Base-by-base conservation (phyloP, 1,140 invertebrate genomes). In the Piezodorus guildinii region DNA sequence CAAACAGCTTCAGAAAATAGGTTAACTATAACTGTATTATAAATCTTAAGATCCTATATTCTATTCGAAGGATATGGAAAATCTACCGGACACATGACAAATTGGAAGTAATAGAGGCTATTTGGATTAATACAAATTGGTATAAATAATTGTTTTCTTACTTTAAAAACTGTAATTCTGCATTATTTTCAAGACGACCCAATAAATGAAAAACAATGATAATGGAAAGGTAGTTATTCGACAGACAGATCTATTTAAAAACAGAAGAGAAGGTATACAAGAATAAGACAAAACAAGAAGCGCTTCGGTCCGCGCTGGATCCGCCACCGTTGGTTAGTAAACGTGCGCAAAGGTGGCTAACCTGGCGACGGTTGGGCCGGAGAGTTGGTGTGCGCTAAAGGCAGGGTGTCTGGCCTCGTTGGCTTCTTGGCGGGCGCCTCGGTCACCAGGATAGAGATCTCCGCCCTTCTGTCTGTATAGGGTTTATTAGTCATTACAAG, bases 371-470 rank as follows among this genome's bases (percentile, higher is more conserved):
- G 51, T 23, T 25, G 23, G 10, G 23, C 34, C 16, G 63, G 63
- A 27, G 19, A 9, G 56, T 64, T 64, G 34, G 45, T 64, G 54
- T 58, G 30, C 12, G 56, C 19, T 23, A 64, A 23, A 6, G 43
- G 30, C 27, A 64, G 54, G 17, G 54, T 59, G 46, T 56, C 58
- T 10, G 63, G 63, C 30, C 63, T 34, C 54, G 54, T 51, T 12
- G 56, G 56, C 23, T 34, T 17, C 30, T 64, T 64, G 3, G 25
- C 19, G 10, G 63, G 54, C n/a, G 54, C 43, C 25, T 54, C 19
- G 3, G 52, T 56, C 2, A 56, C 17, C n/a, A 60, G 25, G 39
- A 63, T 34, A 9, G 27, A 52, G 63, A 64, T 56, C 56, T 43
- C 54, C 54, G 54, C 52, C 19, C 30, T 56, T 21, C 52, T 43